Evolutionary conservation across 2,113 vertebrate species (phyloP).

Genomic region (Rana temporaria): DNA sequence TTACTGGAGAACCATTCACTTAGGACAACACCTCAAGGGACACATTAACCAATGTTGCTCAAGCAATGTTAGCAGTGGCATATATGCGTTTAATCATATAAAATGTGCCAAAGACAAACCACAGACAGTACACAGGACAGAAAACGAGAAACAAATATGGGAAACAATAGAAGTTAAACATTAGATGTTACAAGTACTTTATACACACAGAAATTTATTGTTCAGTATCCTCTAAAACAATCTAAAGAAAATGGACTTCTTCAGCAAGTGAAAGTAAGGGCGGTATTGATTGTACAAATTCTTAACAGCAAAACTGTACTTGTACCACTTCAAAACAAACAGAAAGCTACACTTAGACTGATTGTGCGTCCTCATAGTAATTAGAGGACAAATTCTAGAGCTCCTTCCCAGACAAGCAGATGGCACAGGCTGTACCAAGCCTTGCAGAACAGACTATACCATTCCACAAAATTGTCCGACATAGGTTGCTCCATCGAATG

Average conservation of each 20-base stretch:
- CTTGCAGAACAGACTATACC: neutral
- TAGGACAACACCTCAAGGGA: too few relatives aligned
- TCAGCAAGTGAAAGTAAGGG: neutral
- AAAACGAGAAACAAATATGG: neutral
- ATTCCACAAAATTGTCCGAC: conserved; percentile 9
- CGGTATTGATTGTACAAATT: neutral
- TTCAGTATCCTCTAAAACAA: neutral
- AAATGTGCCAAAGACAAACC: conserved; percentile 51
- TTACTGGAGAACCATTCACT: too few relatives aligned
- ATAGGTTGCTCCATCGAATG: conserved; percentile 6
- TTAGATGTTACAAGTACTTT: neutral
- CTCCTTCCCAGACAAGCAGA: conserved; percentile 5
- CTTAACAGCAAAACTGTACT: conserved; percentile 16
- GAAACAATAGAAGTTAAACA: neutral
- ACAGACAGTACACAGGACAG: conserved; percentile 21
- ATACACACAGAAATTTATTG: neutral
- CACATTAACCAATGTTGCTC: neutral
- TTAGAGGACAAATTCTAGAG: neutral
- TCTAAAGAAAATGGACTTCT: neutral
- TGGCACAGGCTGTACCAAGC: conserved; percentile 6
- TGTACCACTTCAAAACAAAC: conserved; percentile 33
- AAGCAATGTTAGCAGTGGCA: neutral
- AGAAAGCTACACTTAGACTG: neutral
- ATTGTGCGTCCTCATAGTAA: neutral
- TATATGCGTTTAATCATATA: conserved; percentile 37